These are phyloP conservation scores for Holocentrus rufus DNA, from an alignment of 2,797 vertebrate species.

Conservation along the genomic window DNA sequence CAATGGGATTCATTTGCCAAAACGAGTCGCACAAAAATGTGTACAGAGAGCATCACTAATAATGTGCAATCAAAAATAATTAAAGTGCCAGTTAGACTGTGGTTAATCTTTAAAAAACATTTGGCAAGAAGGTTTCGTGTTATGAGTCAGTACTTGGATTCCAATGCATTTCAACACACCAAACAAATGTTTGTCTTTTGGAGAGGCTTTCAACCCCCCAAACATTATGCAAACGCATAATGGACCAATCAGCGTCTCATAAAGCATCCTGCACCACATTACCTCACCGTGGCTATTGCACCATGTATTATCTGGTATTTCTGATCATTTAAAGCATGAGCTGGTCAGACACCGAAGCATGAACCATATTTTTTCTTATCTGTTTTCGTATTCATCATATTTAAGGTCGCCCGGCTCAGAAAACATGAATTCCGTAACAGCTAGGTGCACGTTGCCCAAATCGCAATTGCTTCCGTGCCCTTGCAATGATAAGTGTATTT, in stretches of 20 bases:
- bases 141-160: conserved; percentile 40
- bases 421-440: conserved; percentile 26
- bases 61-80: conserved; percentile 66
- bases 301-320: conserved; percentile 30
- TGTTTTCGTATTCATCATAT: conserved; percentile 31
- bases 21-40: conserved; percentile 52
- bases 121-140: conserved; percentile 56
- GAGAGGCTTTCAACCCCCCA: conserved; percentile 13
- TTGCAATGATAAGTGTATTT: conserved; percentile 39
- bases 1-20: conserved; percentile 62
- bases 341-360: background rate
- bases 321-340: conserved; percentile 22
- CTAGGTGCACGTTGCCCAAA: conserved; percentile 16
- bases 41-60: conserved; percentile 53
- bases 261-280: conserved; percentile 16
- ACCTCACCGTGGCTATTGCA: conserved; percentile 27
- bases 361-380: conserved; percentile 16
- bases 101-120: conserved; percentile 66
- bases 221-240: conserved; percentile 42
- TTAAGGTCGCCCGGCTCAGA: conserved; percentile 32
- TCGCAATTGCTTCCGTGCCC: conserved; percentile 18
- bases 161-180: conserved; percentile 40
- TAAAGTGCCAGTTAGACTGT: conserved; percentile 59
- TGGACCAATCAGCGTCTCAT: conserved; percentile 15
- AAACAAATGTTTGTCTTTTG: conserved; percentile 43